Base-by-base conservation (phyloP, 2,888 invertebrate species). In the Troides helena region DNA sequence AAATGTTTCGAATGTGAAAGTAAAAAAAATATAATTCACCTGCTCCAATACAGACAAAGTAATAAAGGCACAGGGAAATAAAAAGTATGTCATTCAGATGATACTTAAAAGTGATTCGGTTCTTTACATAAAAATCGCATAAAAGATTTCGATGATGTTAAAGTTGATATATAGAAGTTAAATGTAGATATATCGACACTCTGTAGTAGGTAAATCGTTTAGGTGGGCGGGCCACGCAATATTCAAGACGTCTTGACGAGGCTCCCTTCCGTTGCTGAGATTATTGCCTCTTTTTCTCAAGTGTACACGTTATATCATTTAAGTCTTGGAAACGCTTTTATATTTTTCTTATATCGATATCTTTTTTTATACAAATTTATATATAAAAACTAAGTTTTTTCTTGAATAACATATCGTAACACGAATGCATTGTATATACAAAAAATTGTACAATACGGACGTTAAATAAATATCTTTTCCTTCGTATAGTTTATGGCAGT, bases 281-380 rank as follows among this genome's bases (percentile, higher is more conserved):
- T 78, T 76, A 77, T 76, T 78, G 74, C 74, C 72, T 62, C 73
- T 74, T 75, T 74, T 73, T 73, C 69, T 73, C 68, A 67, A 70
- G 71, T 75, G 72, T 72, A 71, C 72, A 67, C 71, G 72, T 73
- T 73, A 69, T 71, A 74, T 72, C 73, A 74, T 72, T 71, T 70
- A 56, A 72, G 69, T 73, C 72, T 68, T 64, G 61, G 18, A 39
- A 39, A 57, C 10, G 50, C 3, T 50, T 58, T 68, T 23, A 14
- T 23, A 36, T 4, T 12, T 53, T 21, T 5, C 36, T 25, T 2
- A 60, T 53, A 39, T 64, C 67, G 58, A 58, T 43, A 50, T 18
- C 4, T 50, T 50, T 14, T 50, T 1, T 46, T 6, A 46, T 46
- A 46, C 3, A 14, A 46, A 46, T 46, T 46, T 46, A 12, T 46